These are phyloP conservation scores for Steinernema hermaphroditum DNA, from an alignment of 2,888 invertebrate genomes.

Conservation along the genomic window DNA sequence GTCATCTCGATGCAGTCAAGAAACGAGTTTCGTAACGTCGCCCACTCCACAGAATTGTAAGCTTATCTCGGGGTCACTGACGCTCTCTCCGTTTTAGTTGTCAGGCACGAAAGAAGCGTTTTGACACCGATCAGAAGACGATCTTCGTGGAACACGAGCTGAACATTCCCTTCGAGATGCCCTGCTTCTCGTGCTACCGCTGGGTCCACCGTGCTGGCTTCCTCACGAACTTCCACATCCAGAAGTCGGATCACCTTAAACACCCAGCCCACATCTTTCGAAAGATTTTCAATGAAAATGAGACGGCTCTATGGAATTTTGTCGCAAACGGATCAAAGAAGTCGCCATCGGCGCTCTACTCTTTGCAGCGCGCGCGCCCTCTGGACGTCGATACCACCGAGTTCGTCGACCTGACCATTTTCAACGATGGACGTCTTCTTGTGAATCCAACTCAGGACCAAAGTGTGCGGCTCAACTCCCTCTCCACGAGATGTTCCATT, in stretches of 20 bases:
- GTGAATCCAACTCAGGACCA: background rate
- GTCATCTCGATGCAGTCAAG: slow-evolving; percentile 6
- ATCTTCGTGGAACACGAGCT: slow-evolving; percentile 14
- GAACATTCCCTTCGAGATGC: background rate
- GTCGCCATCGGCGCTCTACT: too few species aligned
- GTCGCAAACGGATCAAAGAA: background rate
- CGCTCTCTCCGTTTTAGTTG: background rate
- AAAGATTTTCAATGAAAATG: background rate
- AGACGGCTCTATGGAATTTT: background rate
- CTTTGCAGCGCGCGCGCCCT: background rate
- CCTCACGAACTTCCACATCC: background rate
- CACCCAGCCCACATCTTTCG: too few species aligned
- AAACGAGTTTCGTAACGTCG: background rate
- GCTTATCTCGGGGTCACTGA: background rate
- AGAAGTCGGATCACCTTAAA: background rate
- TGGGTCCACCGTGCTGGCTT: background rate
- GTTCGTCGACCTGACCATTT: background rate
- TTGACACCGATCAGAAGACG: background rate
- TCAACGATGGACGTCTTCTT: background rate
- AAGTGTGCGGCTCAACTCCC: background rate
- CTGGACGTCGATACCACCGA: background rate
- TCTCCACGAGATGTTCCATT: background rate
- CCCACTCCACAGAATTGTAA: background rate
- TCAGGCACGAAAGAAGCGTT: background rate
- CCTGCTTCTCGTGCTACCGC: slow-evolving; percentile 17